A percentile compares a stretch with the other conserved stretches of the same genome.
Conservation (phyloP, 2,797 vertebrate genomes). For the Eulemur coronatus region DNA sequence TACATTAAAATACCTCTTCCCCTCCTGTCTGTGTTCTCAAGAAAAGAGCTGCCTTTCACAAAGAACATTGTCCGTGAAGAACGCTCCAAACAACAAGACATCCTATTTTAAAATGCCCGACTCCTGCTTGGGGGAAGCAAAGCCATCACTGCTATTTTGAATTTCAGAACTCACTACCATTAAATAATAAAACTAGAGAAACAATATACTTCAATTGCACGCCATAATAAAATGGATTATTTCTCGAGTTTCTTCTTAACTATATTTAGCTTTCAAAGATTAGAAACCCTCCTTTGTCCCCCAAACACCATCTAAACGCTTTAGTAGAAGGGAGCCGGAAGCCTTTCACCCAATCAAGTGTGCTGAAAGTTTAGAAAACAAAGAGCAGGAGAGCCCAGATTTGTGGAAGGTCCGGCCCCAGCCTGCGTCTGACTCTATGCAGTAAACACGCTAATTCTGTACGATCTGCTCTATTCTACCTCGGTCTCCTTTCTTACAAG, state of each 20-base stretch:
- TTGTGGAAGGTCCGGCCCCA: background rate
- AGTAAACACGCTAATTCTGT: background rate
- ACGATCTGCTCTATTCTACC: background rate
- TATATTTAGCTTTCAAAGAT: background rate
- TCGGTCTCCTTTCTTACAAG: background rate
- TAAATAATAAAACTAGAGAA: conserved; percentile 7
- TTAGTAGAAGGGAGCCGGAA: background rate
- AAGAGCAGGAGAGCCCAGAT: conserved; percentile 27
- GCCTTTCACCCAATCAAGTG: conserved; percentile 32
- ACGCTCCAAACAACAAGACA: background rate
- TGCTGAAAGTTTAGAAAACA: conserved; percentile 63
- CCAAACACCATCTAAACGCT: background rate
- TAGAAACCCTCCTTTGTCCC: background rate
- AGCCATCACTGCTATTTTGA: background rate
- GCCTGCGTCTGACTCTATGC: background rate
- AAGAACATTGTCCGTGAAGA: background rate
- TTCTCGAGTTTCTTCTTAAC: background rate
- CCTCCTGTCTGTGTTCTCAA: background rate
- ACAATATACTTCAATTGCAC: background rate
- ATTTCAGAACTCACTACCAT: background rate
- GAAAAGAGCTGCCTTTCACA: background rate
- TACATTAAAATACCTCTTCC: background rate
- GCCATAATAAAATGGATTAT: background rate
- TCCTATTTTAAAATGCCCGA: conserved; percentile 8
- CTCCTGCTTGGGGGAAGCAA: background rate